Base-by-base conservation (phyloP, 2,888 invertebrate genomes). In the Tineola bisselliella region DNA sequence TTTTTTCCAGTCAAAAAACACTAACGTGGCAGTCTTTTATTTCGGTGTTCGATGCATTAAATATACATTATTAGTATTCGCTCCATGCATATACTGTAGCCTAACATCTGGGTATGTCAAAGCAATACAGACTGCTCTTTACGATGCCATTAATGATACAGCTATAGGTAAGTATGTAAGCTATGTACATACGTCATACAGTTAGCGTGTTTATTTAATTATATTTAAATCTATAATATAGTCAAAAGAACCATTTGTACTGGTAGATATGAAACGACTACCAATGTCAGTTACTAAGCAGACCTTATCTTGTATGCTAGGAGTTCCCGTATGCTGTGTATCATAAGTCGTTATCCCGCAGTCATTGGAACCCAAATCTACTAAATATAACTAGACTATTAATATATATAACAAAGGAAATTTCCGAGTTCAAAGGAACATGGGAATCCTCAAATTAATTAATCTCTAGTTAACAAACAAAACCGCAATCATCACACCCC, bases 1-100 rank as follows among this genome's bases (percentile, higher is more conserved):
- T 25, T 25, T 25, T 25, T 25, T 58, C 33, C 58, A 58, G 58
- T 10, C 33, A 58, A 58, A 15, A 13, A 31, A 13, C 10, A 33
- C 15, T 8, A 66, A 65, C 13, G 56, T 66, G 6, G 44, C 68
- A 1, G 63, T 74, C 1, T 4, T 70, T 1, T 79, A 73, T 61
- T 61, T 73, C 2, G 61, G 69, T 2, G 62, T 69, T 8, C 72
- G 77, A 1, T 76, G 77, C 60, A 0, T 77, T 3, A 83, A 79
- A 62, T 76, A 77, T 61, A 75, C 77, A 0, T 12, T 69, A 0
- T 54, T 77, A n/a, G 70, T 84, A 25, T 66, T 79, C 8, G 61
- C 75, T 3, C 76, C 82, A 0, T 83, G 84, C 63, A 78, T 76
- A 64, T 79, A 72, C 64, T 72, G 77, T 4, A 78, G 76, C 17